These are phyloP conservation scores for Eutrigla gurnardus DNA, from an alignment of 2,797 vertebrate species.

Conservation along the genomic window DNA sequence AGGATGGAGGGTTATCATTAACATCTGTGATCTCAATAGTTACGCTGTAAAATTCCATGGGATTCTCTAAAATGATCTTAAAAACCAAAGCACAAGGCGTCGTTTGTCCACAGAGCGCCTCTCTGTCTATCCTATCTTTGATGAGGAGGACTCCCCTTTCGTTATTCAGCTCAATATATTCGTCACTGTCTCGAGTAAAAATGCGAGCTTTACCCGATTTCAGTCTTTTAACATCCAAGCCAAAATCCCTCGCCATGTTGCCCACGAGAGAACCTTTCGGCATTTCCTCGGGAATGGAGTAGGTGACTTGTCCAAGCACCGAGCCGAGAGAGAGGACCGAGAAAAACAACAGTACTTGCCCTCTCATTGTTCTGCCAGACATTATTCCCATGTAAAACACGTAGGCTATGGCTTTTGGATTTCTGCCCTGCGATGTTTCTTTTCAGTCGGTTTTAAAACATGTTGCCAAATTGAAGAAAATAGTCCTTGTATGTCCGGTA, in stretches of 20 bases:
- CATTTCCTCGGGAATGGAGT: slow-evolving; percentile 90
- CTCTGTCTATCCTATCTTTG: slow-evolving; percentile 86
- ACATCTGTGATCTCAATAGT: slow-evolving; percentile 78
- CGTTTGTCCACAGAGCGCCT: slow-evolving; percentile 82
- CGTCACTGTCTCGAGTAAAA: slow-evolving; percentile 55
- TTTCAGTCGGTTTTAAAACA: neutral
- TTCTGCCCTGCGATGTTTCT: too few relatives aligned
- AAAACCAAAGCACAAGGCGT: slow-evolving; percentile 79
- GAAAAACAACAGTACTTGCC: slow-evolving; percentile 36
- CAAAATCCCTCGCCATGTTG: slow-evolving; percentile 75
- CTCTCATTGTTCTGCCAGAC: slow-evolving; percentile 75
- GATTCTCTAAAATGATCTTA: slow-evolving; percentile 79
- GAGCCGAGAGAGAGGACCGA: neutral
- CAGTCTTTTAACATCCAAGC: slow-evolving; percentile 74
- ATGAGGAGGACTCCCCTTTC: slow-evolving; percentile 83
- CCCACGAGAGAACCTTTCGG: slow-evolving; percentile 78
- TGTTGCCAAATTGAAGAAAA: fast-evolving
- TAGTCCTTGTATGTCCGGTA: fast-evolving
- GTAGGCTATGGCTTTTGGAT: neutral
- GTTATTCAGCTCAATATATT: slow-evolving; percentile 85
- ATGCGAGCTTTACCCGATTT: slow-evolving; percentile 82
- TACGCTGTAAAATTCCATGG: slow-evolving; percentile 78
- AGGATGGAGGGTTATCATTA: slow-evolving; percentile 76
- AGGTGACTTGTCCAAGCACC: slow-evolving; percentile 81
- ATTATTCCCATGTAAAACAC: neutral